These are phyloP conservation scores for Hydrozoanthus gracilis DNA, from an alignment of 92 coral and sea anemone species.

Conservation along the genomic window DNA sequence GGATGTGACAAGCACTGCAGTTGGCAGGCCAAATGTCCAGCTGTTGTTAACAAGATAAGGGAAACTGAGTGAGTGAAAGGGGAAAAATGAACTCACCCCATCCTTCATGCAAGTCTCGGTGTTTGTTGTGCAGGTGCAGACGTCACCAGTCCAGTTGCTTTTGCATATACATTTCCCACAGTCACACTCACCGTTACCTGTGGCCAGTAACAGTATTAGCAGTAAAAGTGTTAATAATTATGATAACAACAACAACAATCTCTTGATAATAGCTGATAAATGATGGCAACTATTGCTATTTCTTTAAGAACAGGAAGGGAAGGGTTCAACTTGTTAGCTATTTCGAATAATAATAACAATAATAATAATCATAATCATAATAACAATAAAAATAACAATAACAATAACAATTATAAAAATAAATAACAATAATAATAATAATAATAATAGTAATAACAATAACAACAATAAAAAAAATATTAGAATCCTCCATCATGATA, in stretches of 20 bases:
- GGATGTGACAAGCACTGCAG: too few relatives aligned
- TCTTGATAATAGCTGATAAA: not conserved
- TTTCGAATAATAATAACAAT: too few relatives aligned
- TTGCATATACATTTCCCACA: constrained; percentile 80
- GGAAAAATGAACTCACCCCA: constrained; percentile 65
- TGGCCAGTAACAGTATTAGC: constrained; percentile 39
- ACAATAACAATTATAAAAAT: too few relatives aligned
- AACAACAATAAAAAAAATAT: too few relatives aligned
- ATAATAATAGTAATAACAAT: too few relatives aligned
- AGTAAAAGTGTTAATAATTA: not conserved
- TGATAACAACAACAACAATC: not conserved
- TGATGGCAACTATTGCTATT: not conserved
- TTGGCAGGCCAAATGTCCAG: too few relatives aligned
- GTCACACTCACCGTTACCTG: constrained; percentile 81
- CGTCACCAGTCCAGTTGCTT: constrained; percentile 91
- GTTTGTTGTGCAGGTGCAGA: constrained; percentile 79
- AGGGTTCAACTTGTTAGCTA: too few relatives aligned
- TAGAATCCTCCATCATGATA: too few relatives aligned
- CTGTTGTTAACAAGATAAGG: not conserved
- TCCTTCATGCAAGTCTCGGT: constrained; percentile 77
- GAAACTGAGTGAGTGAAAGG: not conserved
- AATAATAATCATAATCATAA: too few relatives aligned
- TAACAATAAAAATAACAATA: too few relatives aligned
- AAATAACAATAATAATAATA: too few relatives aligned
- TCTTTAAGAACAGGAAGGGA: not conserved